phyloP scores from a whole-genome alignment of 2,888 invertebrate genomes.

The Dichetophora obliterata region DNA sequence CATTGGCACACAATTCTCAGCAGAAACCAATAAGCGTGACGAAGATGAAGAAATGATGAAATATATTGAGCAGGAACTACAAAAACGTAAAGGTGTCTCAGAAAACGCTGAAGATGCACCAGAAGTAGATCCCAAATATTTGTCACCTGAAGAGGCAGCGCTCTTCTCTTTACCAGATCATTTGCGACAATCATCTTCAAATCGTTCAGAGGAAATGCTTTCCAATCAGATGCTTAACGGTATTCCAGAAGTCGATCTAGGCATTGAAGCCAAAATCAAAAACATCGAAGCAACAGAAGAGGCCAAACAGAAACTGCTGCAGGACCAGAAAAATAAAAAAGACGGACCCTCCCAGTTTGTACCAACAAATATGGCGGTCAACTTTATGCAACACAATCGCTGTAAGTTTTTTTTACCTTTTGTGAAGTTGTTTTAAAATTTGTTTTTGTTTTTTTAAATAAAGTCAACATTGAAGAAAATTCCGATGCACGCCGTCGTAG shows the following conservation, averaged over 20 bases:
- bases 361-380: conserved; percentile 97
- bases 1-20: conserved; percentile 97
- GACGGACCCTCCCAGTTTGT: conserved; percentile 96
- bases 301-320: conserved; percentile 91
- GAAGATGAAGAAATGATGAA: conserved; percentile 99
- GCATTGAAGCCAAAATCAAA: conserved; percentile 98
- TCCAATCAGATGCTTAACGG: conserved; percentile 99
- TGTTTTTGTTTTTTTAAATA: conserved; percentile 43
- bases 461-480: conserved; percentile 86
- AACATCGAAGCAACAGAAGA: conserved; percentile 99
- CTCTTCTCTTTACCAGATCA: conserved; percentile 91
- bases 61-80: conserved; percentile 89
- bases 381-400: conserved; percentile 97
- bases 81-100: conserved; percentile 82
- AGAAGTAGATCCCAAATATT: conserved; percentile 72
- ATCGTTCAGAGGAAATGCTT: conserved; percentile 97
- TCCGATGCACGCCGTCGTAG: conserved; percentile 71
- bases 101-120: conserved; percentile 72
- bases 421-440: conserved; percentile 6
- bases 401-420: conserved; percentile 73
- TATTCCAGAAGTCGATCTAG: conserved; percentile 98
- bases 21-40: conserved; percentile 97
- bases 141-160: conserved; percentile 92
- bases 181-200: conserved; percentile 85
- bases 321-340: conserved; percentile 91